Evolutionary conservation across 2,888 invertebrate species (phyloP), one percentile per base, ranked within the genome.

Genomic region (Agrochola litura): DNA sequence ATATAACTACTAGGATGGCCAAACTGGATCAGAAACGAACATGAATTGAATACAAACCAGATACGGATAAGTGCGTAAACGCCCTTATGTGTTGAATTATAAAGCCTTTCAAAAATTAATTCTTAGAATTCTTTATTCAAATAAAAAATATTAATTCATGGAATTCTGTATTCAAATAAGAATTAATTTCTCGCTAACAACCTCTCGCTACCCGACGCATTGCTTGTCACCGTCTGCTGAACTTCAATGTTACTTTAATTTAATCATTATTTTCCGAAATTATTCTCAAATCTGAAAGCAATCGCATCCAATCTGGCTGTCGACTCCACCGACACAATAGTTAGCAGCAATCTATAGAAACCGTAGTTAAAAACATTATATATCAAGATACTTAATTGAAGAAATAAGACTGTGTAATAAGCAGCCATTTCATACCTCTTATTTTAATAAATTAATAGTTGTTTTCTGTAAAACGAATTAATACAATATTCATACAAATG

Each of bases 151-250:
- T n/a, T 14, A 14, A 69, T 41, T 70, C n/a, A 6, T n/a, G 8
- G 60, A 60, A 68, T 30, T 58, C 58, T 65, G 19, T 79, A 54
- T 72, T 54, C 1, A 79, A 75, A 52, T 52, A 52, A 37, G 22
- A n/a, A 63, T 52, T 19, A 19, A 64, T 14, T 76, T 46, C 37
- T 37, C 37, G 37, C 22, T 49, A 66, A 37, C 25, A 64, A 49
- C 41, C 25, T 37, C 16, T 73, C 14, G 16, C 25, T 30, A 37
- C 14, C 6, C 22, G 5, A 56, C 49, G 52, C 43, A n/a, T 64
- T 68, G 22, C 16, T 79, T 37, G 22, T 63, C 30, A 79, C 37
- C n/a, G 67, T 68, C 82, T 79, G 52, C 63, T 81, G 76, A 82
- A 79, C 49, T 76, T 68, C n/a, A 68, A 63, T 76, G 25, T 58